Conservation (phyloP, 2,888 invertebrate species). For the Acheta domesticus region DNA sequence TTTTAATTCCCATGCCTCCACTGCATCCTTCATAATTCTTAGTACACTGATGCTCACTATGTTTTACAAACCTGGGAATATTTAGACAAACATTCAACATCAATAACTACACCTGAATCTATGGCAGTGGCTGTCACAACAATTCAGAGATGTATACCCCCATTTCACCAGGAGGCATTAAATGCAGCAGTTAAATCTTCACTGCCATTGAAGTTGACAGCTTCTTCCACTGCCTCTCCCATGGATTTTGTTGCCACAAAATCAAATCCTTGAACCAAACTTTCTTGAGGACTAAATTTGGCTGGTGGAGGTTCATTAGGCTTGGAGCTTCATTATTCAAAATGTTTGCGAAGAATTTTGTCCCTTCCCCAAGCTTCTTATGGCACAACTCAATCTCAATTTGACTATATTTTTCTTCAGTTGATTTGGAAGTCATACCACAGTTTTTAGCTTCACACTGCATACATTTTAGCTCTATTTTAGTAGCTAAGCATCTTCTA, state of each 20-base stretch:
- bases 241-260: not conserved
- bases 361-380: no score
- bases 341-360: no score
- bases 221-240: not conserved
- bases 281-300: no score
- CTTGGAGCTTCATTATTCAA: no score
- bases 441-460: no score
- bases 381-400: no score
- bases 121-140: slow-evolving; percentile 9
- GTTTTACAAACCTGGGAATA: not conserved
- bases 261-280: no score
- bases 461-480: no score
- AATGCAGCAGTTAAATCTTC: slow-evolving; percentile 12
- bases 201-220: not conserved
- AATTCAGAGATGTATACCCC: not conserved
- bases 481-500: no score
- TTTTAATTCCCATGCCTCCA: not conserved
- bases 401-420: no score
- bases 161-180: slow-evolving; percentile 3
- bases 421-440: no score
- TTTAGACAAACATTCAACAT: not conserved
- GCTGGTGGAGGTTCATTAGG: no score
- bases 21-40: not conserved
- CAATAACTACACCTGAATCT: slow-evolving; percentile 3
- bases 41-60: not conserved